These are phyloP conservation scores for Cosmia trapezina DNA, from an alignment of 2,888 invertebrate genomes.

Conservation along the genomic window DNA sequence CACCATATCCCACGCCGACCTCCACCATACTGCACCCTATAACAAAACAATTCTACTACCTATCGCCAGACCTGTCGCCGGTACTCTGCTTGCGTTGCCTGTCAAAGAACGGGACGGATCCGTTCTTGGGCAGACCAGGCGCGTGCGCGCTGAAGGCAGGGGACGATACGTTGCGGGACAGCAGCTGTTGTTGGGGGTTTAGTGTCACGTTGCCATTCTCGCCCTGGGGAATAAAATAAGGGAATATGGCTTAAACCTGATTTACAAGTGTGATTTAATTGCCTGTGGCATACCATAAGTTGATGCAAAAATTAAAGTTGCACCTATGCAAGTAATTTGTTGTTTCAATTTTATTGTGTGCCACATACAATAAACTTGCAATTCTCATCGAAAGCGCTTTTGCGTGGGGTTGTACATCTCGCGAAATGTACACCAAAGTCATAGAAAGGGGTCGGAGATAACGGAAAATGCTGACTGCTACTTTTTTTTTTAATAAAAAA, in stretches of 20 bases:
- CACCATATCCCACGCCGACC: slow-evolving; percentile 17
- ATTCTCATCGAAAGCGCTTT: neutral
- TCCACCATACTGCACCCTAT: slow-evolving; percentile 57
- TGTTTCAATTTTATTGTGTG: neutral
- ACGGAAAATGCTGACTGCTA: neutral
- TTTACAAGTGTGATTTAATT: neutral
- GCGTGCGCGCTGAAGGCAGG: slow-evolving; percentile 95
- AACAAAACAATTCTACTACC: slow-evolving; percentile 70
- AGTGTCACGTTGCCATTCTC: slow-evolving; percentile 78
- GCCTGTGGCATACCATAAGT: neutral
- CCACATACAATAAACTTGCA: neutral
- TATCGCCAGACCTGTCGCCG: slow-evolving; percentile 92
- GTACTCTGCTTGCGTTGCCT: slow-evolving; percentile 95
- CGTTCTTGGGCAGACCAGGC: slow-evolving; percentile 95
- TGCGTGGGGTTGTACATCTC: neutral
- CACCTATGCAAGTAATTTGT: neutral
- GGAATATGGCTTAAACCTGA: neutral
- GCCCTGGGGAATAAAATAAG: slow-evolving; percentile 67
- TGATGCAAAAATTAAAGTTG: too few relatives aligned
- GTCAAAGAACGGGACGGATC: slow-evolving; percentile 97
- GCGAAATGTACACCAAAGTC: neutral
- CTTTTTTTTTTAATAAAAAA: neutral
- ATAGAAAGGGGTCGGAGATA: neutral
- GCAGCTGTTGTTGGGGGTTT: slow-evolving; percentile 79
- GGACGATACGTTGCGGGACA: slow-evolving; percentile 96